These are phyloP conservation scores for crab-eating macaque (Macaca fascicularis) DNA, from an alignment of 2,113 vertebrate species.

Conservation along the genomic window T2T-MFA8v1.1 NC_088390.1:69552001-69552500, in stretches of 20 bases:
- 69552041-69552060: slow-evolving; percentile 25
- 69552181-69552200: background rate
- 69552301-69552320: background rate
- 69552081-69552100: background rate
- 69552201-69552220: slow-evolving; percentile 13
- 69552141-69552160: slow-evolving; percentile 20
- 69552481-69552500: background rate
- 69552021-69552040: background rate
- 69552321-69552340: background rate
- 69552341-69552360: background rate
- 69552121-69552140: slow-evolving; percentile 11
- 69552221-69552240: background rate
- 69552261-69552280: background rate
- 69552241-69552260: background rate
- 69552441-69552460: background rate
- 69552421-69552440: background rate
- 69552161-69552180: slow-evolving; percentile 40
- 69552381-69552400: background rate
- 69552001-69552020: background rate
- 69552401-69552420: background rate
- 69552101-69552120: background rate
- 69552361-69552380: background rate
- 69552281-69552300: background rate
- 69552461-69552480: background rate
- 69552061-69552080: slow-evolving; percentile 5